These are phyloP conservation scores for Aptenodytes forsteri DNA, from an alignment of 2,113 vertebrate genomes.

Conservation along the genomic window DNA sequence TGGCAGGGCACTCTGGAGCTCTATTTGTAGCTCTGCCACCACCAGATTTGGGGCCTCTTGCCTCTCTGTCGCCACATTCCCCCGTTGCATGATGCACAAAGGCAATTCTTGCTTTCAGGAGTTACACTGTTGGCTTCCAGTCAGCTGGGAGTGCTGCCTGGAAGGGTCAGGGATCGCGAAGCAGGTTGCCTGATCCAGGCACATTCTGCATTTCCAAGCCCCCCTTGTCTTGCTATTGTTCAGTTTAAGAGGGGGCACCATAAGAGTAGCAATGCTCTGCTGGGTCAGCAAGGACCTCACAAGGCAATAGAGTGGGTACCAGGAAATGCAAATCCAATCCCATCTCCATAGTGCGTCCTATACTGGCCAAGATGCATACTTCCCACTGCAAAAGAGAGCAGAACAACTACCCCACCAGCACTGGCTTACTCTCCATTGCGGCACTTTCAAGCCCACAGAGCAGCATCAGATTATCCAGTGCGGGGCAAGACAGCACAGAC, in stretches of 20 bases:
- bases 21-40: not conserved
- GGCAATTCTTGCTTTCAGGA: not conserved
- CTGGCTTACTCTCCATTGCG: not conserved
- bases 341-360: not conserved
- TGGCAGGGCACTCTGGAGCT: not conserved
- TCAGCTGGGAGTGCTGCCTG: not conserved
- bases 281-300: not conserved
- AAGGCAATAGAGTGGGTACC: not conserved
- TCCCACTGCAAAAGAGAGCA: not conserved
- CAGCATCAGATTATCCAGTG: not conserved
- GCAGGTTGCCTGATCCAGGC: not conserved
- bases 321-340: not conserved
- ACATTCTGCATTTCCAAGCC: not conserved
- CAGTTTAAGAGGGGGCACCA: not conserved
- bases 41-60: not conserved
- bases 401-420: not conserved
- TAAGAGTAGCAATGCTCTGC: not conserved
- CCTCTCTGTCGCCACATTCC: not conserved
- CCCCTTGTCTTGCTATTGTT: not conserved
- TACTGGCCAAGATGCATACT: not conserved
- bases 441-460: not conserved
- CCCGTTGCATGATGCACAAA: accelerated
- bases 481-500: not conserved
- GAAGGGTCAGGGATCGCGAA: not conserved
- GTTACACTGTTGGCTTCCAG: not conserved